phyloP scores from a whole-genome alignment of 2,888 invertebrate species.

The Argyresthia albistria region DNA sequence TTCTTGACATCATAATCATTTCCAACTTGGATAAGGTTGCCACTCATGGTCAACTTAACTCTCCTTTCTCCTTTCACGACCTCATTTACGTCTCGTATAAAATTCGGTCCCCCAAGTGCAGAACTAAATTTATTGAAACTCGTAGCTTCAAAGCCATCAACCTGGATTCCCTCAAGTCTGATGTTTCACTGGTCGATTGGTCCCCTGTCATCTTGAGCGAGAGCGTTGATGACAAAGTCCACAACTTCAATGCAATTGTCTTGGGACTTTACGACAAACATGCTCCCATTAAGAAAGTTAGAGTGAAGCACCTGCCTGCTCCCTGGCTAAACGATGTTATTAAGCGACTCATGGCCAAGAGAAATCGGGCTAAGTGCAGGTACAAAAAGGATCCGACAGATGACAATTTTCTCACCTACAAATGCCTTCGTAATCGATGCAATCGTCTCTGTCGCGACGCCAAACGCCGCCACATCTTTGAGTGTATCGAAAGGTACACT shows the following conservation, averaged over 20 bases:
- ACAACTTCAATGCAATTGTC: slow-evolving; percentile 6
- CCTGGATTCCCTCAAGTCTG: slow-evolving; percentile 4
- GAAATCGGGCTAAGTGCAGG: slow-evolving; percentile 7
- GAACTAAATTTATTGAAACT: slow-evolving; percentile 1
- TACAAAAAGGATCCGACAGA: slow-evolving; percentile 4
- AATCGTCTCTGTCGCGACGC: slow-evolving; percentile 3
- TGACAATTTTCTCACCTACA: background rate
- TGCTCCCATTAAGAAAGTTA: slow-evolving; percentile 8
- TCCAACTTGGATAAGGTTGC: background rate
- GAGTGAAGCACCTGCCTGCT: slow-evolving; percentile 7
- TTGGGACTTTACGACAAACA: slow-evolving; percentile 9
- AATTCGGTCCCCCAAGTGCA: background rate
- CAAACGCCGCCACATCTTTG: background rate
- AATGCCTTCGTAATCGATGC: slow-evolving; percentile 3
- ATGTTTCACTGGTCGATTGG: slow-evolving; percentile 9
- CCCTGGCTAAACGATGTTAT: slow-evolving; percentile 11
- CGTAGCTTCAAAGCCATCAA: slow-evolving; percentile 9
- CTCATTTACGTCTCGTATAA: background rate
- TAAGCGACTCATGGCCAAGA: slow-evolving; percentile 4
- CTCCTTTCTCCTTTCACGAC: background rate
- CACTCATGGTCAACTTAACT: background rate
- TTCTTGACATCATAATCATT: slow-evolving; percentile 11
- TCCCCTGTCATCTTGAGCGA: background rate
- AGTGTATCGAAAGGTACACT: background rate
- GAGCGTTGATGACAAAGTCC: slow-evolving; percentile 8